phyloP scores from a whole-genome alignment of 2,888 invertebrate species.

The Eudasyphora cyanicolor region DNA sequence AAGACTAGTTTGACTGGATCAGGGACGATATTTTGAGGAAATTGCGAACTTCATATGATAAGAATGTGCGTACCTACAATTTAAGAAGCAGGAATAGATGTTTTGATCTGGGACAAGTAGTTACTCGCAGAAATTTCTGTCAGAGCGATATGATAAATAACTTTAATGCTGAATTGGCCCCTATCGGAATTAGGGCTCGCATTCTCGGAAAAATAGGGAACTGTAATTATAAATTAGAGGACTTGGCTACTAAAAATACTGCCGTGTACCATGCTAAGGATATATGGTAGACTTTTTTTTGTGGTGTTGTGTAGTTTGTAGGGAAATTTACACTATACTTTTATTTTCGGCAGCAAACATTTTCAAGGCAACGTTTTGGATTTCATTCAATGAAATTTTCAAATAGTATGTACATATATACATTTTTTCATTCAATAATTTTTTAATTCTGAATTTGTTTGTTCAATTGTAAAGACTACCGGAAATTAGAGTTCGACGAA shows the following conservation, averaged over 20 bases:
- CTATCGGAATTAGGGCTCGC: neutral
- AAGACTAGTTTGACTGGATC: neutral
- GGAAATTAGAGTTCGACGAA: no score
- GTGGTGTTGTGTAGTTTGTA: neutral
- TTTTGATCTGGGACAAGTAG: slow-evolving; percentile 30
- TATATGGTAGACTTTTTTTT: no score
- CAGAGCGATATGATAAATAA: slow-evolving; percentile 31
- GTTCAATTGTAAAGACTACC: no score
- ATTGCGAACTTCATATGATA: neutral
- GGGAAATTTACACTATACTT: neutral
- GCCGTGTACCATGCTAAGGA: neutral
- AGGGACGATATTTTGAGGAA: neutral
- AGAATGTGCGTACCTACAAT: slow-evolving; percentile 21
- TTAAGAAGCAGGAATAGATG: slow-evolving; percentile 9
- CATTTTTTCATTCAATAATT: no score
- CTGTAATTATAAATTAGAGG: slow-evolving; percentile 9
- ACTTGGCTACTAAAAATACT: neutral
- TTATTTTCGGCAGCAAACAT: no score
- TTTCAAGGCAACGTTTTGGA: no score
- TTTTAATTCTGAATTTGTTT: no score
- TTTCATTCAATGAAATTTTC: no score
- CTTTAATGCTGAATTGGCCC: slow-evolving; percentile 45
- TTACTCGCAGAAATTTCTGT: slow-evolving; percentile 26
- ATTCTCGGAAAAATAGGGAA: slow-evolving; percentile 5
- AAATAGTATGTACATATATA: no score